Evolutionary conservation across 2,888 invertebrate species (phyloP).

Genomic region (Germaria angustata): DNA sequence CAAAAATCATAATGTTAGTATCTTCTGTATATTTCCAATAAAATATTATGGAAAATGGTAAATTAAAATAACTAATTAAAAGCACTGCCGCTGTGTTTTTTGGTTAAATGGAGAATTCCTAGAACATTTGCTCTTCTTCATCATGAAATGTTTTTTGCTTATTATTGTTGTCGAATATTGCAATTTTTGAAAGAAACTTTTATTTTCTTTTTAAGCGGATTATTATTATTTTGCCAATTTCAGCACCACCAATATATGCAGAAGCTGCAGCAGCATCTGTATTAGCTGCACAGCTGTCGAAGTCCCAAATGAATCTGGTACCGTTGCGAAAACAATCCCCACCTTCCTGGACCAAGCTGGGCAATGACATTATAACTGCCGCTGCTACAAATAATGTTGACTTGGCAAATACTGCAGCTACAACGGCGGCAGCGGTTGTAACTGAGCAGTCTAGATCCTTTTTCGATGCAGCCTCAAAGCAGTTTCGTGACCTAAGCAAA

Average conservation of each 20-base stretch:
- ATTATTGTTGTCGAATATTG: too few species aligned
- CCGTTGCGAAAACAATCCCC: constrained; percentile 69
- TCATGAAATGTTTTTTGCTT: too few species aligned
- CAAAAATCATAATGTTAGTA: too few species aligned
- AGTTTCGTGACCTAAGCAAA: constrained; percentile 77
- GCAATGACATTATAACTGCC: constrained; percentile 70
- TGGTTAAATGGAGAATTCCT: too few species aligned
- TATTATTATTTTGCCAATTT: constrained; percentile 14
- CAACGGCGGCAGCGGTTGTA: constrained; percentile 69
- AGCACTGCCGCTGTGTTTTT: too few species aligned
- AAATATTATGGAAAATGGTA: too few species aligned
- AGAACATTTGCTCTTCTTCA: too few species aligned
- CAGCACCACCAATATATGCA: constrained; percentile 56
- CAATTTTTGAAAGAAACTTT: too few species aligned
- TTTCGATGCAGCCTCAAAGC: constrained; percentile 77
- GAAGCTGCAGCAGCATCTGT: constrained; percentile 44
- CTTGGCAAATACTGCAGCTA: constrained; percentile 64
- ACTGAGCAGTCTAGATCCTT: constrained; percentile 73
- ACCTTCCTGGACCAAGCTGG: constrained; percentile 70
- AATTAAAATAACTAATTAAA: too few species aligned
- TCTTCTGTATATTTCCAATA: too few species aligned
- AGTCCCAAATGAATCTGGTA: constrained; percentile 60
- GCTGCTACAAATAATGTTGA: constrained; percentile 62
- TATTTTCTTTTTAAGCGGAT: not conserved
- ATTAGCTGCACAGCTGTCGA: constrained; percentile 56